These are phyloP conservation scores for Ennomos erosarius DNA, from an alignment of 2,888 invertebrate genomes.

Conservation along the genomic window DNA sequence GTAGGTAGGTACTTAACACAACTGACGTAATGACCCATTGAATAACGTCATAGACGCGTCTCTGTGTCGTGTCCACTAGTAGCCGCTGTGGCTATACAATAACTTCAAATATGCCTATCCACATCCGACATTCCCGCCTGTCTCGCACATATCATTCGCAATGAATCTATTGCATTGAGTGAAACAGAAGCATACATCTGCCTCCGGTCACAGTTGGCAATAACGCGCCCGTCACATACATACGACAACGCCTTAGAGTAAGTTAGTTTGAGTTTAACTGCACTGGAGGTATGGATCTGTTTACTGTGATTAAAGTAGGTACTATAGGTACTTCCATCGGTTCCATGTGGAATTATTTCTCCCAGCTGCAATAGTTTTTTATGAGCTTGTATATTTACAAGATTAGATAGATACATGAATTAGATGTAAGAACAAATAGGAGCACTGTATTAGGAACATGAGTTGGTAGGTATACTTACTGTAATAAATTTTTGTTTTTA, in stretches of 20 bases:
- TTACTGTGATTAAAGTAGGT: no score
- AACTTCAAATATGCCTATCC: conserved; percentile 12
- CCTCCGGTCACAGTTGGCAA: conserved; percentile 17
- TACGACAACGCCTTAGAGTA: conserved; percentile 12
- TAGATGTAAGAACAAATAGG: no score
- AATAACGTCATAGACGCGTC: neutral
- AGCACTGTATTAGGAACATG: no score
- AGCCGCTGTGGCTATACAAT: conserved; percentile 5
- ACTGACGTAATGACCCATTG: no score
- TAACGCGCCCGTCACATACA: conserved; percentile 15
- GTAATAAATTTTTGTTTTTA: no score
- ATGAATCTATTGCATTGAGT: conserved; percentile 26
- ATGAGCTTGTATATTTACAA: no score
- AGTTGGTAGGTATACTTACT: no score
- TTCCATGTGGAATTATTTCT: no score
- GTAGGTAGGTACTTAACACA: no score
- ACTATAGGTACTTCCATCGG: no score
- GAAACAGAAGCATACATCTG: conserved; percentile 11
- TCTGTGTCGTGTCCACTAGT: neutral
- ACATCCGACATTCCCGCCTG: conserved; percentile 13
- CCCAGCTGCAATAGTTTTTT: no score
- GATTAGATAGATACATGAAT: no score
- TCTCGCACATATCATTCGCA: conserved; percentile 19
- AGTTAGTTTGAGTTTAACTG: conserved; percentile 1
- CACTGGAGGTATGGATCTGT: neutral